These are phyloP conservation scores for Hassar affinis DNA, from an alignment of 2,113 vertebrate species.

Conservation along the genomic window DNA sequence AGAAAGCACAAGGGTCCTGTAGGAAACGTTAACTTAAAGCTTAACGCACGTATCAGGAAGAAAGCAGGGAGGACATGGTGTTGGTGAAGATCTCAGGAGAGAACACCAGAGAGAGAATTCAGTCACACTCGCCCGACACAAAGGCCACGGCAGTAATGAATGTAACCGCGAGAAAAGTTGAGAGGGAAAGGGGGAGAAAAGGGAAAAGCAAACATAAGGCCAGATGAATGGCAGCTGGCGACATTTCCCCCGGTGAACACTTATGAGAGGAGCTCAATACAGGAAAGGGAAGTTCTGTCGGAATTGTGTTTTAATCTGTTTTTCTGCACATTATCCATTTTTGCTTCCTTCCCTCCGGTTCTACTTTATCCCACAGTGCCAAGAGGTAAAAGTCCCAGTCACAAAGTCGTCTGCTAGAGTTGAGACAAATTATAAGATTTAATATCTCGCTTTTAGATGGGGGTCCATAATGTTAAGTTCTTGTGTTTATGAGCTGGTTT, in stretches of 20 bases:
- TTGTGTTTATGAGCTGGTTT: too few relatives aligned
- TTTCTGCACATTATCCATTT: conserved; percentile 59
- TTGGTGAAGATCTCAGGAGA: conserved; percentile 27
- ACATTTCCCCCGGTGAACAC: conserved; percentile 51
- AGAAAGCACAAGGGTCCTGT: conserved; percentile 5
- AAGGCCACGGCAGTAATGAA: conserved; percentile 25
- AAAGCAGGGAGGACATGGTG: not conserved
- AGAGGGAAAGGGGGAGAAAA: conserved; percentile 9
- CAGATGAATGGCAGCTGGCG: conserved; percentile 33
- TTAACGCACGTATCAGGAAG: conserved; percentile 33
- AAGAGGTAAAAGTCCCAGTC: conserved; percentile 21
- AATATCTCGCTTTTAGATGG: not conserved
- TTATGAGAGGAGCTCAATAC: conserved; percentile 51
- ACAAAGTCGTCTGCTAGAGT: not conserved
- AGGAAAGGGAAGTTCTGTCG: conserved; percentile 65
- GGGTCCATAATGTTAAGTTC: not conserved
- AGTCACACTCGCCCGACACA: not conserved
- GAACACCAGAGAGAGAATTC: conserved; percentile 16
- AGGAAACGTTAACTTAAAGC: conserved; percentile 34
- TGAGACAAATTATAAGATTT: not conserved
- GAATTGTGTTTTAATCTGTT: conserved; percentile 55
- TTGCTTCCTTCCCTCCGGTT: conserved; percentile 57
- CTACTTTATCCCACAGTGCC: conserved; percentile 44
- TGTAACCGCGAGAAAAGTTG: conserved; percentile 13
- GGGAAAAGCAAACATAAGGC: conserved; percentile 18